Percentiles rank a stretch among this genome's conserved stretches.
phyloP scores from a whole-genome alignment of 1,140 invertebrate genomes.

The Orchestia grillus region DNA sequence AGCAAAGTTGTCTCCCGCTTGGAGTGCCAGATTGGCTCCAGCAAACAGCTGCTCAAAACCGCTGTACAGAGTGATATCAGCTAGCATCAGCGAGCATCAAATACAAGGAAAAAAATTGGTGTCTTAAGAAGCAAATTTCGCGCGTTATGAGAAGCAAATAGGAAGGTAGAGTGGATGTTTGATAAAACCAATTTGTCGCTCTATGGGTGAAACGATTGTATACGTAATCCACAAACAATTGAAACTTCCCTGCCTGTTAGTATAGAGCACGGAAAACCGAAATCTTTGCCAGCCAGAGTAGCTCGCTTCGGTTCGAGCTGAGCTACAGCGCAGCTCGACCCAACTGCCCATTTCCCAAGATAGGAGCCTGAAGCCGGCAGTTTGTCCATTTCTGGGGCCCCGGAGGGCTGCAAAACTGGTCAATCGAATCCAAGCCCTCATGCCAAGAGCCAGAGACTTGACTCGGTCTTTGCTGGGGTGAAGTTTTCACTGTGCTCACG shows the following conservation, averaged over 20 bases:
- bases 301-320: neutral
- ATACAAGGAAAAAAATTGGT: too few species aligned
- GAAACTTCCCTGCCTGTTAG: too few species aligned
- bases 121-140: too few species aligned
- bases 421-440: neutral
- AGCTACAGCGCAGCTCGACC: neutral
- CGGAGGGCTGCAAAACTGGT: neutral
- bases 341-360: neutral
- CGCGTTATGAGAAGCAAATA: too few species aligned
- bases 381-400: neutral
- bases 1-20: too few species aligned
- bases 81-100: too few species aligned
- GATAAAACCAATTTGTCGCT: neutral
- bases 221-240: neutral
- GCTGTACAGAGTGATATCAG: too few species aligned
- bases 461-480: neutral
- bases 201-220: too few species aligned
- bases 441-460: neutral
- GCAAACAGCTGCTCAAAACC: too few species aligned
- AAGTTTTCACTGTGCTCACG: neutral
- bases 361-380: neutral
- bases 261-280: neutral
- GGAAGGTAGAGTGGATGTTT: too few species aligned
- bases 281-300: neutral
- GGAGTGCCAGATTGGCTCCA: too few species aligned